Conservation (phyloP, 2,797 vertebrate species). For the Mus spretus region DNA sequence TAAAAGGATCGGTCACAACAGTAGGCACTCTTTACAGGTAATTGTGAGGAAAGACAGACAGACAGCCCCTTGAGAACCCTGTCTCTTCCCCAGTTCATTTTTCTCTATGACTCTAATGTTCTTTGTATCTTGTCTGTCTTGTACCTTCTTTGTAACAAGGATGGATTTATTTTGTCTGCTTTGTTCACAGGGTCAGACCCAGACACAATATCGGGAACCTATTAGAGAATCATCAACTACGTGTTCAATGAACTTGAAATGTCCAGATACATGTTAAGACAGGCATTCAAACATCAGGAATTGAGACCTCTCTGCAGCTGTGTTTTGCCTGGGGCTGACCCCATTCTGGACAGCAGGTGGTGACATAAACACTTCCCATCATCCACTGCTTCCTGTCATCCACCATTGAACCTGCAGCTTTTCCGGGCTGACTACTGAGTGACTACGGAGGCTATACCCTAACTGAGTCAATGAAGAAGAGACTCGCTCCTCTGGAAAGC, state of each 20-base stretch:
- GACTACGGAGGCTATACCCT: not conserved
- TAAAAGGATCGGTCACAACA: not conserved
- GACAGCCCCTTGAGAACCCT: not conserved
- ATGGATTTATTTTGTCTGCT: not conserved
- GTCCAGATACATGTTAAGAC: not conserved
- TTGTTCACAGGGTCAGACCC: not conserved
- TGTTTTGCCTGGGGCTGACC: not conserved
- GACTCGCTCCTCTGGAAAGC: not conserved
- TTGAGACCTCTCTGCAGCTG: not conserved
- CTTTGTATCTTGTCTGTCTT: not conserved
- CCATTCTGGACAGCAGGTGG: not conserved
- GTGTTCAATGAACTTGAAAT: not conserved
- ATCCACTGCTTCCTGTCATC: fast-evolving
- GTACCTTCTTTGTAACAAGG: not conserved
- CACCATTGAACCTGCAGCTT: not conserved
- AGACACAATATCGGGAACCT: not conserved
- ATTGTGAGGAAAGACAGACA: not conserved
- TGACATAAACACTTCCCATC: fast-evolving
- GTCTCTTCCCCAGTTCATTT: not conserved
- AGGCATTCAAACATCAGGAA: not conserved
- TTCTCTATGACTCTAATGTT: not conserved
- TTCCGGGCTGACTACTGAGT: not conserved
- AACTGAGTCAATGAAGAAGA: not conserved
- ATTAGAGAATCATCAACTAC: not conserved
- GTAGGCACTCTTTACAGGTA: not conserved